These are phyloP conservation scores for Ophioninae sp. DNA, from an alignment of 2,888 invertebrate genomes.

Conservation along the genomic window DNA sequence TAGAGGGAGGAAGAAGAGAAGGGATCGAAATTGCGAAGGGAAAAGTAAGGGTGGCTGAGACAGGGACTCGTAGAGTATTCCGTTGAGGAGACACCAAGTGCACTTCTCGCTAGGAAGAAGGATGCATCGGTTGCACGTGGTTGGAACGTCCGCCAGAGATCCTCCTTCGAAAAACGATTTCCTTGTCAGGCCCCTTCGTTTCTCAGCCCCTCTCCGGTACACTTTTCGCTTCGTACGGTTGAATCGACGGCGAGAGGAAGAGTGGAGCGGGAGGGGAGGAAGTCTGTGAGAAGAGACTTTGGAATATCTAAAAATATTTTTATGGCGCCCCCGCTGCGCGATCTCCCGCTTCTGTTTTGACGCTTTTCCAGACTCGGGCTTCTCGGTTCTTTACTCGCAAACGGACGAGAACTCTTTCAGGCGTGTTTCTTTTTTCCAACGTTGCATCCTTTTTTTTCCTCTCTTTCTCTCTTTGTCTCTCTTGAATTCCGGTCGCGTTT, in stretches of 20 bases:
- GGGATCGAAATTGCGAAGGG: not conserved
- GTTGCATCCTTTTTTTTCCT: conserved; percentile 42
- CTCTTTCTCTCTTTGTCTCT: conserved; percentile 6
- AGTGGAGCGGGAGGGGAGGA: not conserved
- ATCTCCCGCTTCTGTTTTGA: conserved; percentile 74
- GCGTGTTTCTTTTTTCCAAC: conserved; percentile 22
- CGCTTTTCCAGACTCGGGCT: conserved; percentile 66
- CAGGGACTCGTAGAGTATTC: conserved; percentile 51
- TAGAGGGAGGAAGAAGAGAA: too few relatives aligned
- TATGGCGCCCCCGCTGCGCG: conserved; percentile 80
- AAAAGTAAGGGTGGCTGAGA: conserved; percentile 28
- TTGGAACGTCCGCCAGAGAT: conserved; percentile 68
- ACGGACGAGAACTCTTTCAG: conserved; percentile 23
- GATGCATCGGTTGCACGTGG: conserved; percentile 78
- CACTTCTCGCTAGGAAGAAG: conserved; percentile 73
- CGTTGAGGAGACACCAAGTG: conserved; percentile 46
- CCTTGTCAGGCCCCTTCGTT: conserved; percentile 65
- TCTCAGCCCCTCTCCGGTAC: conserved; percentile 43
- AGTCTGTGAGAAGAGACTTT: conserved; percentile 62
- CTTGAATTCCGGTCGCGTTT: not conserved
- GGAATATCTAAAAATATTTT: conserved; percentile 80
- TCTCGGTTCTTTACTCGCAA: conserved; percentile 2
- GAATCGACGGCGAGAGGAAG: conserved; percentile 16
- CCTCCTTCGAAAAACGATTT: conserved; percentile 72
- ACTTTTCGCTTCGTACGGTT: conserved; percentile 38